phyloP scores from a whole-genome alignment of 2,113 vertebrate genomes.

The cat (Felis catus) region DNA sequence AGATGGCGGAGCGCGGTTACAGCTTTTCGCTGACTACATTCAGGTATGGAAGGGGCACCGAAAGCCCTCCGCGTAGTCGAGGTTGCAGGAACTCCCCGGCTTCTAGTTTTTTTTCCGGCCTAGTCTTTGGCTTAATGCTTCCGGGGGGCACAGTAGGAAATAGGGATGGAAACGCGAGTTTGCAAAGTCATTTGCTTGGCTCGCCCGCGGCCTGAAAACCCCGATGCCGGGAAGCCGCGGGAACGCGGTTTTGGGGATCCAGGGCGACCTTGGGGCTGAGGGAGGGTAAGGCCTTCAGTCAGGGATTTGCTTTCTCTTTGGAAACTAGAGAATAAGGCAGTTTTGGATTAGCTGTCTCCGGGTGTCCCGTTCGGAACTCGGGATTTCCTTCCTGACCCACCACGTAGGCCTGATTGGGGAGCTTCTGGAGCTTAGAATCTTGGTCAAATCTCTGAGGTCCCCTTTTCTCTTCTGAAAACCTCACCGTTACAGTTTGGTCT shows the following conservation, averaged over 20 bases:
- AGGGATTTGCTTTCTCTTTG: neutral
- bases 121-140: neutral
- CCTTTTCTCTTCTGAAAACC: neutral
- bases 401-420: neutral
- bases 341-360: neutral
- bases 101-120: neutral
- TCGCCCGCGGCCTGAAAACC: accelerated
- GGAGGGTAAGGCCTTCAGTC: neutral
- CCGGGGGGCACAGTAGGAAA: neutral
- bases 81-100: neutral
- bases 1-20: constrained; percentile 98
- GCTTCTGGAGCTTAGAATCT: neutral
- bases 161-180: neutral
- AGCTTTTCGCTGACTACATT: constrained; percentile 98
- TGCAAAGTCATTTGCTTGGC: constrained; percentile 62
- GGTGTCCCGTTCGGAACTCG: neutral
- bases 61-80: accelerated
- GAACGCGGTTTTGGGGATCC: accelerated
- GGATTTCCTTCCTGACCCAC: neutral
- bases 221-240: neutral
- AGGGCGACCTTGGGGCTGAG: neutral
- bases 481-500: neutral
- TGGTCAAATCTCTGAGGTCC: neutral
- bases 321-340: neutral
- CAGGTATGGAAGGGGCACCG: constrained; percentile 86